Percentiles rank a stretch among this genome's conserved stretches.
phyloP scores from a whole-genome alignment of 1,140 invertebrate genomes.

The Brachionus rotundiformis region DNA sequence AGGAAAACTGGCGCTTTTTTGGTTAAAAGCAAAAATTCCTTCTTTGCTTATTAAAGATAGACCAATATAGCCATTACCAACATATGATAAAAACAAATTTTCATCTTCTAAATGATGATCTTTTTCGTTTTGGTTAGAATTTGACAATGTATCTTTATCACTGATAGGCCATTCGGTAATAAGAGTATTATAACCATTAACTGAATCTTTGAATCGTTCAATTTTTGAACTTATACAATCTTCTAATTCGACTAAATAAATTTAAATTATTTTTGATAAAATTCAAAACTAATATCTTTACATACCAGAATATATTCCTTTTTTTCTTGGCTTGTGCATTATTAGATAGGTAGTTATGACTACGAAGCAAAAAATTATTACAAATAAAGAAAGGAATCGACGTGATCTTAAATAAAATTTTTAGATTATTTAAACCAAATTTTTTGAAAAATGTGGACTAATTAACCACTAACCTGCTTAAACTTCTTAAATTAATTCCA shows the following conservation, averaged over 20 bases:
- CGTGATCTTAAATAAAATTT: conserved; percentile 32
- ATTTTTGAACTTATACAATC: conserved; percentile 13
- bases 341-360: not conserved
- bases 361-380: not conserved
- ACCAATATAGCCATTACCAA: conserved; percentile 73
- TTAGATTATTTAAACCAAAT: not conserved
- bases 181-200: not conserved
- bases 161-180: conserved; percentile 14
- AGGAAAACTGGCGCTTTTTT: conserved; percentile 72
- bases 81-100: conserved; percentile 25
- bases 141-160: not conserved
- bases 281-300: not conserved
- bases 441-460: conserved; percentile 27
- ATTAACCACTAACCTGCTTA: conserved; percentile 39
- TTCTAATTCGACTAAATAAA: conserved; percentile 32
- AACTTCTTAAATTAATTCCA: conserved; percentile 51
- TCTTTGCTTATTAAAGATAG: conserved; percentile 70
- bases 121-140: not conserved
- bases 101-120: not conserved
- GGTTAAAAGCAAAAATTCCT: conserved; percentile 67
- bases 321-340: not conserved
- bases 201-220: conserved; percentile 17
- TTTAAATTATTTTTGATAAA: not conserved
- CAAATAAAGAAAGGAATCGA: not conserved
- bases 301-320: not conserved